Evolutionary conservation across 2,113 vertebrate species (phyloP).

Genomic region (Microtus pennsylvanicus): DNA sequence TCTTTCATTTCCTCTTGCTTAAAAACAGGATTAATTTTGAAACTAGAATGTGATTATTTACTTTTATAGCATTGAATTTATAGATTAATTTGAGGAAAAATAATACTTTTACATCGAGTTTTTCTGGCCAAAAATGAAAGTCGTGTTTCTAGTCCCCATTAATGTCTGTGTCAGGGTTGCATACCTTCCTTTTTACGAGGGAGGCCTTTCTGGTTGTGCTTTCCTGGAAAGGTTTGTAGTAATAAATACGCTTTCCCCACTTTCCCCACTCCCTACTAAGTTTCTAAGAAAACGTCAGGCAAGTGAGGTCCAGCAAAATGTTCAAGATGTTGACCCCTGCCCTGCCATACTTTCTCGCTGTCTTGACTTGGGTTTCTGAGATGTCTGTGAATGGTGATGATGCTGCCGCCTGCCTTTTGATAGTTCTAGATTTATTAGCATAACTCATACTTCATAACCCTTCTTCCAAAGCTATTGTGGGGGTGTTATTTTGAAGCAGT

Average conservation of each 20-base stretch:
- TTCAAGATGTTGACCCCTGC: background rate
- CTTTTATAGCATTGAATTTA: conserved; percentile 42
- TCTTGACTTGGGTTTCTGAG: conserved; percentile 1
- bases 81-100: conserved; percentile 52
- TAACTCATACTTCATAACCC: background rate
- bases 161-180: background rate
- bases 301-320: background rate
- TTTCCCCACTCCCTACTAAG: background rate
- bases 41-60: conserved; percentile 5
- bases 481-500: background rate
- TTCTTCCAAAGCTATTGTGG: background rate
- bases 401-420: background rate
- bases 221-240: background rate
- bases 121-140: conserved; percentile 36
- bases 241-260: background rate
- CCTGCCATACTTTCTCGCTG: background rate
- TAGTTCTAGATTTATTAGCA: background rate
- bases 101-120: background rate
- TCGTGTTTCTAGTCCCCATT: conserved; percentile 49
- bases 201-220: background rate
- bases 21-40: background rate
- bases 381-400: background rate
- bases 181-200: background rate
- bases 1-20: conserved; percentile 11
- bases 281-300: conserved; percentile 7